Percentiles rank a stretch among this genome's conserved stretches.
Evolutionary conservation across 35 echinoderm and acorn worm species (phyloP).

Genomic region (Hemicentrotus pulcherrimus): DNA sequence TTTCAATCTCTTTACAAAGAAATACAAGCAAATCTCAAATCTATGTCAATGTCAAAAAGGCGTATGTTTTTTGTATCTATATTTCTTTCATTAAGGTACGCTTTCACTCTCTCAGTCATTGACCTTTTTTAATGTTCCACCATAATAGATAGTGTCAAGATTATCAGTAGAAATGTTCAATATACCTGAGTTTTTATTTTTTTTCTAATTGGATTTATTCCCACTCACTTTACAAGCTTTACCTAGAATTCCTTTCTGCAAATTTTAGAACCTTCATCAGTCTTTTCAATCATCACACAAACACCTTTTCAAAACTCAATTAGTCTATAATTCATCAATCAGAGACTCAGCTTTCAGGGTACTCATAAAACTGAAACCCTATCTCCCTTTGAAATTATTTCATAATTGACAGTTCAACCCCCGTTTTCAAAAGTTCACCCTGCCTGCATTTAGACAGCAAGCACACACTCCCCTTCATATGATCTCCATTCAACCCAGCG

Average conservation of each 20-base stretch:
- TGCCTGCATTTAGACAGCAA: neutral
- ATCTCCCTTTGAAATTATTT: neutral
- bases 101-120: too few relatives aligned
- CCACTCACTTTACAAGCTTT: too few relatives aligned
- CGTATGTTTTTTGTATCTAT: too few relatives aligned
- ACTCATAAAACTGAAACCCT: neutral
- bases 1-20: too few relatives aligned
- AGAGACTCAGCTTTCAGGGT: neutral
- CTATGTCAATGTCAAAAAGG: too few relatives aligned
- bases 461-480: neutral
- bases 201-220: too few relatives aligned
- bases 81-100: too few relatives aligned
- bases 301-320: conserved; percentile 13
- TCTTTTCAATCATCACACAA: neutral
- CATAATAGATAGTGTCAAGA: too few relatives aligned
- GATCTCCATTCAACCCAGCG: neutral
- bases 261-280: neutral
- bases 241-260: neutral
- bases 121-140: too few relatives aligned
- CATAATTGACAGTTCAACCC: conserved; percentile 17
- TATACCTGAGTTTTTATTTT: too few relatives aligned
- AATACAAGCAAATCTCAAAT: too few relatives aligned
- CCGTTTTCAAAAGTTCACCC: neutral
- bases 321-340: conserved; percentile 5
- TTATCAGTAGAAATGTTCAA: too few relatives aligned